A percentile compares a stretch with the other conserved stretches of the same genome.
These are phyloP conservation scores for Heliconius melpomene DNA, from an alignment of 1,140 invertebrate species.

Conservation along the genomic window DNA sequence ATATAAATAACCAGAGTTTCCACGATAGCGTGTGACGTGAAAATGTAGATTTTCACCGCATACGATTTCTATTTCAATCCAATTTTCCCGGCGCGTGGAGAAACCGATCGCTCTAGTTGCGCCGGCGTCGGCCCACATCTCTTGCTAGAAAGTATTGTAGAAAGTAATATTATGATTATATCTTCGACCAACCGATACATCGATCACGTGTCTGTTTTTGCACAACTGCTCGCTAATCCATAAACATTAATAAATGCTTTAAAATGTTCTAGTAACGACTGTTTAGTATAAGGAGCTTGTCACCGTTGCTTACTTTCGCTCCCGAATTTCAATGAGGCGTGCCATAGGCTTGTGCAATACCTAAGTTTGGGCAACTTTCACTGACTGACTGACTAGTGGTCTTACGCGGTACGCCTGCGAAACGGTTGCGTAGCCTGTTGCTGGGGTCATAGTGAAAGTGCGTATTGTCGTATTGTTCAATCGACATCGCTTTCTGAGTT, in stretches of 20 bases:
- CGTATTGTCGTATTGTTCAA: constrained; percentile 56
- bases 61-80: constrained; percentile 80
- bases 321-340: constrained; percentile 76
- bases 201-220: constrained; percentile 72
- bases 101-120: constrained; percentile 80
- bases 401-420: constrained; percentile 74
- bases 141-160: constrained; percentile 79
- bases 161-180: constrained; percentile 77
- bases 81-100: constrained; percentile 76
- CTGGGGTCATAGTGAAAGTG: constrained; percentile 75
- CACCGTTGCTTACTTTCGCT: constrained; percentile 67
- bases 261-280: constrained; percentile 12
- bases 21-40: constrained; percentile 71
- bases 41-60: constrained; percentile 76
- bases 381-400: constrained; percentile 50
- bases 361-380: constrained; percentile 78
- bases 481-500: constrained; percentile 42
- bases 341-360: constrained; percentile 73
- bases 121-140: constrained; percentile 76
- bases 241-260: constrained; percentile 6
- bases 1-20: constrained; percentile 51
- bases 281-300: constrained; percentile 40
- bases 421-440: constrained; percentile 68
- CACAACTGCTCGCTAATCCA: constrained; percentile 38
- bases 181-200: constrained; percentile 69